phyloP scores from a whole-genome alignment of 2,797 vertebrate species.

The Graptemys geographica region DNA sequence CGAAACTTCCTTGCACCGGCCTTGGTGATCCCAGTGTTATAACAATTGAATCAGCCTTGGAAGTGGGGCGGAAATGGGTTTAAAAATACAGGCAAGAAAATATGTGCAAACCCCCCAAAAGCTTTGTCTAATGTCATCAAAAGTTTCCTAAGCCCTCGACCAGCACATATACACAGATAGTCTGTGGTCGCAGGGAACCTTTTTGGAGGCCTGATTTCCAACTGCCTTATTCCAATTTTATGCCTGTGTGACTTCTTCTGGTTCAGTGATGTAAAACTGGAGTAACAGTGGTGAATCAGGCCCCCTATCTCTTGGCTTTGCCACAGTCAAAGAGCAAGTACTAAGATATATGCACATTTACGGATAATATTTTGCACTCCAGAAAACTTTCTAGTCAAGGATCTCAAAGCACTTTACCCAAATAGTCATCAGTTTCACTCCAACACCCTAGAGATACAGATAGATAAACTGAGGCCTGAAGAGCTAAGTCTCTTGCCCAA shows the following conservation, averaged over 20 bases:
- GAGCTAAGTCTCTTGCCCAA: not conserved
- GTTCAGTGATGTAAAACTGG: not conserved
- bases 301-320: not conserved
- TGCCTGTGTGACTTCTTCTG: not conserved
- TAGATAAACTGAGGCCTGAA: not conserved
- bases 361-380: not conserved
- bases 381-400: not conserved
- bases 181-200: not conserved
- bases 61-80: no score
- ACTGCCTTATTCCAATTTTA: not conserved
- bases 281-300: not conserved
- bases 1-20: no score
- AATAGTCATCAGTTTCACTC: not conserved
- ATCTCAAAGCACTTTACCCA: not conserved
- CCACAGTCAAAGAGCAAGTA: not conserved
- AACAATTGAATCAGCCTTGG: not conserved
- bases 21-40: not conserved
- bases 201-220: not conserved
- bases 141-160: not conserved
- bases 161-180: not conserved
- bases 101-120: not conserved
- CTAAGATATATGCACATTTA: not conserved
- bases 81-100: not conserved
- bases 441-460: not conserved
- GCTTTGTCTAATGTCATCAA: not conserved